Evolutionary conservation across 2,797 vertebrate genomes (phyloP).

Genomic region (Anguilla anguilla): DNA sequence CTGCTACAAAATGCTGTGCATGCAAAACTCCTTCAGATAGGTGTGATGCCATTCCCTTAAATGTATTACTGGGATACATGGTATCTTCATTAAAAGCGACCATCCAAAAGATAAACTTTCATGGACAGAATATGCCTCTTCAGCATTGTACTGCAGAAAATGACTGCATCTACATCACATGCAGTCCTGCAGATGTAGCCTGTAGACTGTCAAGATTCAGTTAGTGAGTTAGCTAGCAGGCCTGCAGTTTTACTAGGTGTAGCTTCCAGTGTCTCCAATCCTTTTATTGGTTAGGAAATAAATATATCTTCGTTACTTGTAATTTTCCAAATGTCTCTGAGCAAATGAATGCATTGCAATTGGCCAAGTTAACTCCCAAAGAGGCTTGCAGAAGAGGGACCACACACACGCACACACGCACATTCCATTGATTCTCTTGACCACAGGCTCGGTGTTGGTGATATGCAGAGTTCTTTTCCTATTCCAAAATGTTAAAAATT

Average conservation of each 20-base stretch:
- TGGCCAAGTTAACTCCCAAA: not conserved
- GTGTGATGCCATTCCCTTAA: not conserved
- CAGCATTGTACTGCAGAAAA: not conserved
- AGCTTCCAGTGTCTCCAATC: not conserved
- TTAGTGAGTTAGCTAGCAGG: not conserved
- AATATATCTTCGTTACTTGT: not conserved
- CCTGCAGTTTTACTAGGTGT: not conserved
- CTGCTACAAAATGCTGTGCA: not conserved
- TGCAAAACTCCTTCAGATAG: not conserved
- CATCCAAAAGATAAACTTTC: not conserved
- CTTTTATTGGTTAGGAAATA: not conserved
- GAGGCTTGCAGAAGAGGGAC: not conserved
- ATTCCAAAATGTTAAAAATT: no score
- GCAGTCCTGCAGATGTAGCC: not conserved
- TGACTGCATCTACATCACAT: not conserved
- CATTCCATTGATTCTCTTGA: not conserved
- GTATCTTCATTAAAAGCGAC: not conserved
- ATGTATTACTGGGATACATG: not conserved
- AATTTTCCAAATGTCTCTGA: not conserved
- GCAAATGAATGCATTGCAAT: not conserved
- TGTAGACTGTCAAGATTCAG: not conserved
- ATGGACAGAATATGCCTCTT: not conserved
- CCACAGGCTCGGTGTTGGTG: not conserved
- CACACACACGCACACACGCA: not conserved
- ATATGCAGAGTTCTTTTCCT: not conserved